These are phyloP conservation scores for Nephrotoma guestfalica DNA, from an alignment of 2,888 invertebrate genomes.

Conservation along the genomic window DNA sequence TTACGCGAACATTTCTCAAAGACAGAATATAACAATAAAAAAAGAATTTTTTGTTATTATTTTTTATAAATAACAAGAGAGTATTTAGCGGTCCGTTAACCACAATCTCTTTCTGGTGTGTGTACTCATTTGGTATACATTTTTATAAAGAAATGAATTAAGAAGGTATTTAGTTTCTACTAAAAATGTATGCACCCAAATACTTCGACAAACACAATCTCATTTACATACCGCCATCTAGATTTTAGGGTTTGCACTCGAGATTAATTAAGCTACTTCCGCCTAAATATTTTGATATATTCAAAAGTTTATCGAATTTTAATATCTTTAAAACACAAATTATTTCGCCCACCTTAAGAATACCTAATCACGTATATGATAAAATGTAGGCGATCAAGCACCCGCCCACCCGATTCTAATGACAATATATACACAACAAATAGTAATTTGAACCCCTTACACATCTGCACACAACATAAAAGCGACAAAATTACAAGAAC, in stretches of 20 bases:
- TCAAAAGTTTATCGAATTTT: too few species aligned
- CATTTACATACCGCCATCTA: not conserved
- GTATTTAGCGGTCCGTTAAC: not conserved
- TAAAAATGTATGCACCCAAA: not conserved
- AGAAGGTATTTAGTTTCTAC: not conserved
- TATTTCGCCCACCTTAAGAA: not conserved
- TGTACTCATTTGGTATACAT: not conserved
- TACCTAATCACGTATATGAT: not conserved
- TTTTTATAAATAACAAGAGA: not conserved
- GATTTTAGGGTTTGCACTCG: not conserved
- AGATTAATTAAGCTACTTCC: not conserved
- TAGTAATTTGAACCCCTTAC: not conserved
- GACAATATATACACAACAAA: not conserved
- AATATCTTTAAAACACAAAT: not conserved
- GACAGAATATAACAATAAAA: not conserved
- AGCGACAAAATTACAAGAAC: not conserved
- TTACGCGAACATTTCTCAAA: not conserved
- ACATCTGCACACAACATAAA: not conserved
- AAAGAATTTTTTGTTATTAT: not conserved
- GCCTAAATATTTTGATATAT: not conserved
- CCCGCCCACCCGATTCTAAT: not conserved
- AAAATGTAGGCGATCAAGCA: not conserved
- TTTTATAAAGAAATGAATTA: not conserved
- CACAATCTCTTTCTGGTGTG: not conserved
- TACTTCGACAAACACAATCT: not conserved